Evolutionary conservation across 2,797 vertebrate species (phyloP).

Genomic region (Lagodon rhomboides): DNA sequence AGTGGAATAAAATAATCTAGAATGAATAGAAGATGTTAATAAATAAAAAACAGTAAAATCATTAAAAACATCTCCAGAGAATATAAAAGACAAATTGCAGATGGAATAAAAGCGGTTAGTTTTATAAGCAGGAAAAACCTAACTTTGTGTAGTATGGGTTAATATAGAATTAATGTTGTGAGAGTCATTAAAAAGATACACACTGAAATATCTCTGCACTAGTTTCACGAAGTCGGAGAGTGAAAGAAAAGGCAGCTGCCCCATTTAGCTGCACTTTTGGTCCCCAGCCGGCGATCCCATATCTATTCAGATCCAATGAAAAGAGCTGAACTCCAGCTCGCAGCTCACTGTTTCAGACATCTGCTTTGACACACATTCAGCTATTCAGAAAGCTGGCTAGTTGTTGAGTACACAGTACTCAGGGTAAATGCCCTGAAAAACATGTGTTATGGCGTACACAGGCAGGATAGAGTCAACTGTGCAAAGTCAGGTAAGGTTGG

Average conservation of each 20-base stretch:
- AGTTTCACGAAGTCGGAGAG: conserved; percentile 6
- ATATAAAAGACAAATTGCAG: no score
- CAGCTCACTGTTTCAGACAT: conserved; percentile 67
- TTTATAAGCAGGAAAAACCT: no score
- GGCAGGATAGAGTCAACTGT: background rate
- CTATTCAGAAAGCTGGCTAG: conserved; percentile 62
- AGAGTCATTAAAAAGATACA: background rate
- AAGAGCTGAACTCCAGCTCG: conserved; percentile 50
- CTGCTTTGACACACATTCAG: conserved; percentile 78
- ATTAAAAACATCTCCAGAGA: no score
- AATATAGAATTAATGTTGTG: no score
- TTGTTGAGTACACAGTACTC: conserved; percentile 59
- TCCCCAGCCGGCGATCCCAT: conserved; percentile 62
- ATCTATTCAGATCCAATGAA: conserved; percentile 64
- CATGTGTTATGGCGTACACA: conserved; percentile 24
- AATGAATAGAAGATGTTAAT: no score
- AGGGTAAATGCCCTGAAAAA: conserved; percentile 40
- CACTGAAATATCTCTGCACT: conserved; percentile 6
- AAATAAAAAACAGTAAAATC: no score
- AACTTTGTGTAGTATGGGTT: no score
- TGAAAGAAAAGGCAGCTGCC: conserved; percentile 50
- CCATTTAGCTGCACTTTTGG: conserved; percentile 61
- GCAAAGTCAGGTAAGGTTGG: background rate
- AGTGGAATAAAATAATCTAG: no score
- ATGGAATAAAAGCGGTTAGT: no score